Base-by-base conservation (phyloP, 2,888 invertebrate species). In the Synergus laeviventris region DNA sequence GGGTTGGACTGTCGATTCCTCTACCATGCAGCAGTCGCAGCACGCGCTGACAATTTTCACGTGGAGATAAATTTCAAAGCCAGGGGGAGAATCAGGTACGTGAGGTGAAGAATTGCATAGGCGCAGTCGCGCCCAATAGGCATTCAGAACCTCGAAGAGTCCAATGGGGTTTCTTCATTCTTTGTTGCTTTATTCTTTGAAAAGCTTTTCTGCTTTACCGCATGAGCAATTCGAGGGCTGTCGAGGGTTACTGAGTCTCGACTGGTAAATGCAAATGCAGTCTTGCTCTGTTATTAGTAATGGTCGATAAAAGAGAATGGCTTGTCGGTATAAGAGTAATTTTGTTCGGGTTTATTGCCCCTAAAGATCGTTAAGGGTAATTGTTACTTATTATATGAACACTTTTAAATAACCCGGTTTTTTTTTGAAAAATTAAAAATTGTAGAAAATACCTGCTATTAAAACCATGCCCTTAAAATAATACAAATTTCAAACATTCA, bases 21-120 rank as follows among this genome's bases (percentile, higher is more conserved):
- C 79, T 80, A 81, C 81, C 83, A 76, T n/a, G n/a, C n/a, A n/a
- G n/a, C n/a, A n/a, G n/a, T n/a, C n/a, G n/a, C n/a, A n/a, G n/a
- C n/a, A n/a, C n/a, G n/a, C 79, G 74, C 79, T 81, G 78, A 82
- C 76, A 79, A 77, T 83, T 85, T 85, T 86, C 85, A 84, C 86
- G 82, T 83, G 84, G 80, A 77, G 73, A 56, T 70, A 62, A 83
- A 84, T 77, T 81, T 76, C 70, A 60, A 79, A 79, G 42, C 45
- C 31, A 73, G 81, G 56, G 78, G 79, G 81, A 77, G 78, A 74
- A 62, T 74, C 77, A 79, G 78, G 77, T 78, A 78, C 73, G 45
- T 62, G 45, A 49, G 59, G 45, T 56, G 59, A 62, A 62, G 54
- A 59, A 42, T 73, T 61, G 39, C 54, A 74, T 73, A 76, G 78